Percentiles rank a stretch among this genome's conserved stretches.
Conservation (phyloP, 2,113 vertebrate species). For the Alaudala cheleensis region DNA sequence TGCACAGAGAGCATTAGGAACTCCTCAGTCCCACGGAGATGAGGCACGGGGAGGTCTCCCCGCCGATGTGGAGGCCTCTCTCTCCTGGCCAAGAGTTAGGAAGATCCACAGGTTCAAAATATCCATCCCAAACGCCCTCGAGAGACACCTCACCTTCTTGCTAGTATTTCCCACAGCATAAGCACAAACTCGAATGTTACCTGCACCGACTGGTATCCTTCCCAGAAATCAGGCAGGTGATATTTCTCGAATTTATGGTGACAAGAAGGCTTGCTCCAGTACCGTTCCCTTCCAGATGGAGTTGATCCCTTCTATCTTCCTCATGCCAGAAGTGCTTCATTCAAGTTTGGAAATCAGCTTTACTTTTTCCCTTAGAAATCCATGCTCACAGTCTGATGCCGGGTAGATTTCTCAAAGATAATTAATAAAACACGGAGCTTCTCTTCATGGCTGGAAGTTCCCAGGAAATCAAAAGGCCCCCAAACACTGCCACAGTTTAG, state of each 20-base stretch:
- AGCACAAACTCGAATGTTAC: background rate
- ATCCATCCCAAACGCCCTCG: background rate
- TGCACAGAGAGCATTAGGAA: background rate
- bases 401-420: constrained; percentile 6
- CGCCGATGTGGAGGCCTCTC: background rate
- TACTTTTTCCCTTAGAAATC: background rate
- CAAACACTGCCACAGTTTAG: background rate
- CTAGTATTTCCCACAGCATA: background rate
- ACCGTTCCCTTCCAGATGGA: background rate
- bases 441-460: constrained; percentile 57
- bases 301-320: background rate
- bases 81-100: background rate
- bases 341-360: background rate
- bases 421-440: constrained; percentile 41
- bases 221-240: background rate
- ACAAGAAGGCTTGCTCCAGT: background rate
- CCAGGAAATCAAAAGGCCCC: background rate
- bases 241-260: background rate
- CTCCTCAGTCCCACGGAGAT: background rate
- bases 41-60: background rate
- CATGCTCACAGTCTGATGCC: background rate
- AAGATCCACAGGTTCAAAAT: background rate
- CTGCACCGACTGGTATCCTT: background rate
- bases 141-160: background rate
- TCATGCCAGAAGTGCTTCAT: background rate